These are phyloP conservation scores for Chelidonichthys spinosus DNA, from an alignment of 2,797 vertebrate genomes.

Conservation along the genomic window DNA sequence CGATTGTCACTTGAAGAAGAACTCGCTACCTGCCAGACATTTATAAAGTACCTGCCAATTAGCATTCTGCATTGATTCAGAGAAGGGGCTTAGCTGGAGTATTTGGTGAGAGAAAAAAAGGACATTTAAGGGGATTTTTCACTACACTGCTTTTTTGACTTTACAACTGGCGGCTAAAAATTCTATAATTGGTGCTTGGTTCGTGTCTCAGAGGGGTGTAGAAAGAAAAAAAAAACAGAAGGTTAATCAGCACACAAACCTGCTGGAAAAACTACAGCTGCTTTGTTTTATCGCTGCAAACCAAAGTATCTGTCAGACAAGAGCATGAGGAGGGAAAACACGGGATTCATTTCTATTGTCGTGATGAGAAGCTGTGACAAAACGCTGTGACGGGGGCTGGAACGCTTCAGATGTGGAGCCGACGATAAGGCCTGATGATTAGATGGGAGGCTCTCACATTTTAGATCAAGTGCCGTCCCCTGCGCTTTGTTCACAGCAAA, in stretches of 20 bases:
- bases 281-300: constrained; percentile 39
- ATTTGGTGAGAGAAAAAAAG: constrained; percentile 29
- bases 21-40: constrained; percentile 58
- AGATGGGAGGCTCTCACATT: constrained; percentile 23
- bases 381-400: constrained; percentile 21
- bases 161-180: constrained; percentile 31
- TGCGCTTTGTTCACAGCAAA: constrained; percentile 26
- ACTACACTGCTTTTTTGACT: constrained; percentile 47
- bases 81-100: constrained; percentile 49
- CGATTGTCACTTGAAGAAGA: constrained; percentile 65
- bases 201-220: constrained; percentile 40
- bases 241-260: constrained; percentile 50
- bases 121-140: constrained; percentile 51
- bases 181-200: constrained; percentile 47
- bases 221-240: constrained; percentile 31
- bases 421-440: constrained; percentile 44
- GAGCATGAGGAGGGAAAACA: constrained; percentile 30
- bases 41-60: constrained; percentile 71
- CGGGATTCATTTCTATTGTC: constrained; percentile 39
- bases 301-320: constrained; percentile 38
- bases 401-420: constrained; percentile 41
- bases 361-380: constrained; percentile 52
- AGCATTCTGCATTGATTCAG: constrained; percentile 68
- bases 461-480: constrained; percentile 48
- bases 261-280: constrained; percentile 21